A percentile compares a stretch with the other conserved stretches of the same genome.
phyloP scores from a whole-genome alignment of 2,113 vertebrate species.

The Glaucomys volans region DNA sequence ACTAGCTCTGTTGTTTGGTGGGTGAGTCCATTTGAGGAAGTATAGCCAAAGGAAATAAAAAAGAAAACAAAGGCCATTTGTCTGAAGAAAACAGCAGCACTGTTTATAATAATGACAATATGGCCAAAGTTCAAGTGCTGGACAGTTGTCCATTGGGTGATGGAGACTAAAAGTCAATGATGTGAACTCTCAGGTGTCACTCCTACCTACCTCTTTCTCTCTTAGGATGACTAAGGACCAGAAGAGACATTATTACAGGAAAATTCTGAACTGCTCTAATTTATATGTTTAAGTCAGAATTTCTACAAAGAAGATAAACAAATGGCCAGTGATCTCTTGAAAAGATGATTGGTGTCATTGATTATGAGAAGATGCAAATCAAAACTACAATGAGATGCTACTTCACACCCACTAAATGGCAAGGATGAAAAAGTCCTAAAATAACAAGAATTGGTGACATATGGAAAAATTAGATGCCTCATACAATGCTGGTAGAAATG shows the following conservation, averaged over 20 bases:
- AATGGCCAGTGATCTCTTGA: neutral
- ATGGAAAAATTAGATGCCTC: neutral
- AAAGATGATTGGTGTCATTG: neutral
- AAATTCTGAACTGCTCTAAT: neutral
- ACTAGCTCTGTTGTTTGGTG: neutral
- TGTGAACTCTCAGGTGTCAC: neutral
- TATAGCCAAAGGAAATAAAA: constrained; percentile 27
- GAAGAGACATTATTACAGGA: neutral
- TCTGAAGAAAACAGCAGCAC: constrained; percentile 20
- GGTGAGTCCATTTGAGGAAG: neutral
- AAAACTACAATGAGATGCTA: neutral
- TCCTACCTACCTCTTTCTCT: neutral
- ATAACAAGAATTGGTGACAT: neutral
- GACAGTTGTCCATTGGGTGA: neutral
- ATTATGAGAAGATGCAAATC: neutral
- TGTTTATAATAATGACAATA: constrained; percentile 16
- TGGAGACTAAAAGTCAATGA: neutral
- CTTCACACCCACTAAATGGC: neutral
- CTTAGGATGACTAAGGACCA: neutral
- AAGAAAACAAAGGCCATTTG: constrained; percentile 49
- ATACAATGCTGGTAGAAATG: neutral
- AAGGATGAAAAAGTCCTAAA: neutral
- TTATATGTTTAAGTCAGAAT: neutral
- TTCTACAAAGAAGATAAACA: neutral
- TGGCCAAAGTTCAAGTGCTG: neutral